phyloP scores from a whole-genome alignment of 2,888 invertebrate genomes.

The Aelia acuminata region DNA sequence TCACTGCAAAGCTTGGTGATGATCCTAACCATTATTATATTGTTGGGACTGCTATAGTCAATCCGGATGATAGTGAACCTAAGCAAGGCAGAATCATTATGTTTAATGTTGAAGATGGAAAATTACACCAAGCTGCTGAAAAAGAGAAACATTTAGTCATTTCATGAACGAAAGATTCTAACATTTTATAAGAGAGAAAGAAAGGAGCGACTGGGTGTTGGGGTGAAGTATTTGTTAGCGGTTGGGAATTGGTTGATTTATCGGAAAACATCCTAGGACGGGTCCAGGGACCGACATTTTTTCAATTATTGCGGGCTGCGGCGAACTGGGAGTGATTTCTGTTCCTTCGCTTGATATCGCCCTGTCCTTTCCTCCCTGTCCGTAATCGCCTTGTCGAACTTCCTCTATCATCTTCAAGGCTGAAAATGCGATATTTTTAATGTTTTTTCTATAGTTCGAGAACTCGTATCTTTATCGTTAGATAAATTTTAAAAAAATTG shows the following conservation, averaged over 20 bases:
- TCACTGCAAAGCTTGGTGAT: slow-evolving; percentile 91
- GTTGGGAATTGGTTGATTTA: background rate
- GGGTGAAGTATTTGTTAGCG: background rate
- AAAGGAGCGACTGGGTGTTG: background rate
- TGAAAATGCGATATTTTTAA: too few relatives aligned
- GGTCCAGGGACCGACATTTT: background rate
- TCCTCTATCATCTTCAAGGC: background rate
- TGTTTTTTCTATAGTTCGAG: too few relatives aligned
- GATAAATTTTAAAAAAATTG: too few relatives aligned
- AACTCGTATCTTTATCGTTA: too few relatives aligned
- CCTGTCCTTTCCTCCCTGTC: background rate
- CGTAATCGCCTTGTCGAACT: background rate
- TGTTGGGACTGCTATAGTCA: slow-evolving; percentile 93
- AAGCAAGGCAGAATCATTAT: slow-evolving; percentile 91
- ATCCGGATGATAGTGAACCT: slow-evolving; percentile 96
- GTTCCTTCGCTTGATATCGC: background rate
- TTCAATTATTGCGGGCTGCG: slow-evolving; percentile 3
- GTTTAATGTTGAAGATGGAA: slow-evolving; percentile 92
- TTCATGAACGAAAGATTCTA: background rate
- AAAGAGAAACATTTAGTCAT: background rate
- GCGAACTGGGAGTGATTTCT: background rate
- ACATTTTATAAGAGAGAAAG: background rate
- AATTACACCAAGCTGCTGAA: slow-evolving; percentile 78
- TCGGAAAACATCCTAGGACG: background rate
- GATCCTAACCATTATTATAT: slow-evolving; percentile 94